A percentile compares a stretch with the other conserved stretches of the same genome.
Evolutionary conservation across 2,888 invertebrate genomes (phyloP).

Genomic region (Myathropa florea): DNA sequence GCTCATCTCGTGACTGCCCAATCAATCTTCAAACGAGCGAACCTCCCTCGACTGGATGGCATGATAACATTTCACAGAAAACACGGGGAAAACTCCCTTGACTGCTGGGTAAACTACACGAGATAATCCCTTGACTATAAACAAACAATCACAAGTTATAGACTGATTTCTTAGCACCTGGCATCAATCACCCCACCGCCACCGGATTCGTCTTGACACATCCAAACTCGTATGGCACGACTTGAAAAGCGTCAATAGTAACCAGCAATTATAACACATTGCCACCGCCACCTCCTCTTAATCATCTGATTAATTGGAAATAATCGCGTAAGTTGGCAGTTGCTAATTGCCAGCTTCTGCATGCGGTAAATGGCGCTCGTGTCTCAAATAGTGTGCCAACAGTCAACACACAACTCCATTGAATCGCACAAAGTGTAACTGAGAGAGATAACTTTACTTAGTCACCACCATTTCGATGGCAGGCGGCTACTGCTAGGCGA

Average conservation of each 20-base stretch:
- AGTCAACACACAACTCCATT: conserved; percentile 27
- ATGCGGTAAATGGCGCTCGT: conserved; percentile 3
- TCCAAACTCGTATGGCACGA: background rate
- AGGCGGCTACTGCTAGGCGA: background rate
- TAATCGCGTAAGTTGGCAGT: conserved; percentile 39
- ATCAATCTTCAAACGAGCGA: too few relatives aligned
- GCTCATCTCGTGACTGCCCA: too few relatives aligned
- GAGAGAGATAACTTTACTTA: conserved; percentile 21
- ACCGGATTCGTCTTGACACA: too few relatives aligned
- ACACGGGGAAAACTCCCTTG: background rate
- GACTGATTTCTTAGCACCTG: background rate
- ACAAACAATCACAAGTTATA: background rate
- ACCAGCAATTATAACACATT: conserved; percentile 14
- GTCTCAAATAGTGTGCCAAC: conserved; percentile 7
- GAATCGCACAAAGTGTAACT: background rate
- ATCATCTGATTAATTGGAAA: conserved; percentile 56
- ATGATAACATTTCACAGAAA: background rate
- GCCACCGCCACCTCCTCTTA: conserved; percentile 37
- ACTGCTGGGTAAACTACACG: background rate
- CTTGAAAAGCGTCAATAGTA: background rate
- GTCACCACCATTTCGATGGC: conserved; percentile 17
- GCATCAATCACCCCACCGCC: too few relatives aligned
- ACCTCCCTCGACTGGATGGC: background rate
- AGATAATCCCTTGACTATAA: background rate
- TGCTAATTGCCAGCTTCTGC: conserved; percentile 51